Percentiles rank a stretch among this genome's conserved stretches.
Conservation (phyloP, 2,797 vertebrate species). For the Brachyrhaphis roseni region DNA sequence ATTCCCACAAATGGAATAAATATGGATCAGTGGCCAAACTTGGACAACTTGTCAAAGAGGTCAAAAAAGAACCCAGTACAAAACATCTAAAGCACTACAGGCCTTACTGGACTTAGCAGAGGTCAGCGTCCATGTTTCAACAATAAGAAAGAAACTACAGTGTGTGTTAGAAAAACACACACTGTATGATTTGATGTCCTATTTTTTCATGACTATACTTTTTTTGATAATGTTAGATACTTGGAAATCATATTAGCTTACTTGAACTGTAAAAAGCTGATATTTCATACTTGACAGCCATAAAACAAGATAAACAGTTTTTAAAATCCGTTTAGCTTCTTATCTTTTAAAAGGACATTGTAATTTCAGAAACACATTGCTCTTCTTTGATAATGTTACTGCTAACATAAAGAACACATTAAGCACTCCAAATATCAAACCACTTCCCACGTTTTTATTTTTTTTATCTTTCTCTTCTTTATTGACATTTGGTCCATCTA, state of each 20-base stretch:
- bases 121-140: neutral
- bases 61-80: neutral
- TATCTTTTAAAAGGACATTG: neutral
- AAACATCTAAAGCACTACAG: neutral
- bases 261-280: neutral
- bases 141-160: neutral
- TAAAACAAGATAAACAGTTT: neutral
- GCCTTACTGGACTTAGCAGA: too few relatives aligned
- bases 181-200: neutral
- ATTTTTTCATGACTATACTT: neutral
- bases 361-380: neutral
- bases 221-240: neutral
- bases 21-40: neutral
- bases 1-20: neutral
- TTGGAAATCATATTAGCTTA: neutral
- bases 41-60: neutral
- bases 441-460: constrained; percentile 3
- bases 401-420: constrained; percentile 4
- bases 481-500: neutral
- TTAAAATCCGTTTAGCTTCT: neutral
- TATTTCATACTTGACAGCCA: neutral
- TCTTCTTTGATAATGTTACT: too few relatives aligned
- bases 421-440: neutral
- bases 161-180: neutral
- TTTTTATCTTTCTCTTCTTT: neutral